Base-by-base conservation (phyloP, 1,140 invertebrate genomes). In the Bathynomus jamesi region DNA sequence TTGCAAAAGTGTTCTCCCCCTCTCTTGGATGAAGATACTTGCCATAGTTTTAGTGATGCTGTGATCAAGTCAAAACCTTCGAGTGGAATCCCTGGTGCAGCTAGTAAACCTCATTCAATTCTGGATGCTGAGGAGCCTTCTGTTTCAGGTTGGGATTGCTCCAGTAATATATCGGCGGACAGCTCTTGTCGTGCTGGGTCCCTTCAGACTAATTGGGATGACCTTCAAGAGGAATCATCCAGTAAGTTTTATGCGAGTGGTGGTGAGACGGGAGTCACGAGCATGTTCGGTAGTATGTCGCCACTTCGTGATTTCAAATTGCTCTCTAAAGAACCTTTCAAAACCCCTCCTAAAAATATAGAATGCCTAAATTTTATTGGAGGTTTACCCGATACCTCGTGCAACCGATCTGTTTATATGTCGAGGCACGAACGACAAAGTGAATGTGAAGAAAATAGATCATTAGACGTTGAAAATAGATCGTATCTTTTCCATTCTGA, bases 11-110 rank as follows among this genome's bases (percentile, higher is more conserved):
- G 46, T 61, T 61, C 72, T 61, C 72, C 68, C 11, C 63, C 73
- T 3, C 29, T 76, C n/a, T 70, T 76, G 65, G 75, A 76, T 65
- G 75, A 76, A 71, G 75, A 76, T 53, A 73, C 75, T 5, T 76
- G 75, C 25, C 75, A 76, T 32, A 76, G 75, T 53, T 76, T 76
- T 53, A 76, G 75, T 67, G 75, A 76, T 40, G 75, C 70, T 13
- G 30, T 27, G 21, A 32, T 68, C 21, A 13, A 61, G 30, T 53
- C 28, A 10, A 69, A 61, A 30, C 13, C 13, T 53, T 17, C 40
- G 13, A 53, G 40, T 53, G 21, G 11, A 53, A 53, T 53, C 21
- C 21, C 40, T 3, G 5, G 40, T 53, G 21, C 2, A 3, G 40
- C 21, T 21, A 53, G 21, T 53, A 53, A 53, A 21, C 5, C 40